Evolutionary conservation across 2,113 vertebrate genomes (phyloP).

Genomic region (Epinephelus moara): DNA sequence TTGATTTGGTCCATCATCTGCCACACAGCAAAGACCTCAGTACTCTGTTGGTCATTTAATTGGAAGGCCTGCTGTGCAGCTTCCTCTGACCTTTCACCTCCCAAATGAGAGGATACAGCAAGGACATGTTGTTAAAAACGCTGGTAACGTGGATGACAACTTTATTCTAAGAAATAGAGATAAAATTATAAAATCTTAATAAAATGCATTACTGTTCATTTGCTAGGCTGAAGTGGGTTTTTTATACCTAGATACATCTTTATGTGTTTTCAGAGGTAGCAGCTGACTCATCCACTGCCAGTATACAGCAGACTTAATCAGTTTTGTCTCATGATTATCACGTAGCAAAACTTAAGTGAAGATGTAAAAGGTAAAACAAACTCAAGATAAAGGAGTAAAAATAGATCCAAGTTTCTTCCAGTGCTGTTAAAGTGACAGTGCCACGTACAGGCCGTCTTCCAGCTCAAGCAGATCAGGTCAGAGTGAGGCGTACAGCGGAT

Average conservation of each 20-base stretch:
- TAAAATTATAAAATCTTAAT: not conserved
- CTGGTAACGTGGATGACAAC: not conserved
- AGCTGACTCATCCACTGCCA: not conserved
- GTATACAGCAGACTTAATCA: slow-evolving; percentile 6
- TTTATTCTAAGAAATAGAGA: not conserved
- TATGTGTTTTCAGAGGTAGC: not conserved
- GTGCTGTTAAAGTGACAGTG: slow-evolving; percentile 8
- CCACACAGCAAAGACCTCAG: not conserved
- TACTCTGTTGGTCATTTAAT: not conserved
- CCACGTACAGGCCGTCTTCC: not conserved
- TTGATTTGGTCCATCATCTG: not conserved
- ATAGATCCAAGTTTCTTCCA: not conserved
- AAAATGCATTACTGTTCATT: not conserved
- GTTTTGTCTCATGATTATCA: not conserved
- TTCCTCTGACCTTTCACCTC: slow-evolving; percentile 11
- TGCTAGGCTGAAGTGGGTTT: not conserved
- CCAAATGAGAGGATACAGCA: not conserved
- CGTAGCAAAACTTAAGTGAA: slow-evolving; percentile 8
- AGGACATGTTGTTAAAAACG: not conserved
- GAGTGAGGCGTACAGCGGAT: not conserved
- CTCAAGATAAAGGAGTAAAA: slow-evolving; percentile 24
- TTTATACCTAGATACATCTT: not conserved
- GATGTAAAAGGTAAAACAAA: slow-evolving; percentile 17
- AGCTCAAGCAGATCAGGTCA: not conserved
- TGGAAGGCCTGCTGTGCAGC: not conserved